These are phyloP conservation scores for Scyliorhinus canicula DNA, from an alignment of 2,797 vertebrate species.

Conservation along the genomic window DNA sequence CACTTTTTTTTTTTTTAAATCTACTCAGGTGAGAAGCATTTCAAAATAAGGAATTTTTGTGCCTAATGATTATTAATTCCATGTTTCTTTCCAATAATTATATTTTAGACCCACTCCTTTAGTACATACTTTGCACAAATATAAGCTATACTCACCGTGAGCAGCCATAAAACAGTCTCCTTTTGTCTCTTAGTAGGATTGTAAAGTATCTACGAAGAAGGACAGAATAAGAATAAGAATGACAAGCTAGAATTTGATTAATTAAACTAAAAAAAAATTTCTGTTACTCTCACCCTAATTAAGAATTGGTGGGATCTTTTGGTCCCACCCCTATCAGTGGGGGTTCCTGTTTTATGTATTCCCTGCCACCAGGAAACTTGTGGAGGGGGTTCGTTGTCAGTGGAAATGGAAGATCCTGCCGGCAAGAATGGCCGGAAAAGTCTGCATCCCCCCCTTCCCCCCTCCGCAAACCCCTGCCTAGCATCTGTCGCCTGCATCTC, in stretches of 20 bases:
- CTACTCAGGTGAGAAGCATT: not conserved
- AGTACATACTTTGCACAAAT: not conserved
- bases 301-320: no score
- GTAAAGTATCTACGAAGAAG: not conserved
- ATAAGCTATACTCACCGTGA: conserved; percentile 15
- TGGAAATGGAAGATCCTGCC: no score
- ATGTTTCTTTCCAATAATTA: not conserved
- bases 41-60: not conserved
- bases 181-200: not conserved
- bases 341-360: no score
- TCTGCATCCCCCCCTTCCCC: no score
- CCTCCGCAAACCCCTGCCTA: no score
- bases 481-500: no score
- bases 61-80: not conserved
- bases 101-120: not conserved
- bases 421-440: no score
- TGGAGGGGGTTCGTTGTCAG: no score
- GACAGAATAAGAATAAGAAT: not conserved
- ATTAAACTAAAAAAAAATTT: not conserved
- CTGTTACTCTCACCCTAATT: no score
- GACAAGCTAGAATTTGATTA: not conserved
- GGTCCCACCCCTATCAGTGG: no score
- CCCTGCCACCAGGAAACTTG: no score
- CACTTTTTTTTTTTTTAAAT: no score
- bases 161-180: not conserved